These are phyloP conservation scores for Dione vanillae DNA, from an alignment of 2,888 invertebrate genomes.

Conservation along the genomic window DNA sequence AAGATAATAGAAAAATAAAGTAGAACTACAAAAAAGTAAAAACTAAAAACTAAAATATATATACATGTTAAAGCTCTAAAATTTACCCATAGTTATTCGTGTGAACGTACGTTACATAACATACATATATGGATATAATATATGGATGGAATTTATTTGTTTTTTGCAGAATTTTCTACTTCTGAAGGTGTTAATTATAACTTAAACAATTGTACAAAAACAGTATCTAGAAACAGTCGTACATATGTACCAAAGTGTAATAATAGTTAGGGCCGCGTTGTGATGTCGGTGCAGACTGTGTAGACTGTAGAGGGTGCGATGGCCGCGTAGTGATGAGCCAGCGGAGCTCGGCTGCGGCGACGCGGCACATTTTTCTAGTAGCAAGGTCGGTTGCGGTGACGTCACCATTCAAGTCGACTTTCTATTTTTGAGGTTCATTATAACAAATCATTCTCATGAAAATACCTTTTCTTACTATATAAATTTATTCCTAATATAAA, in stretches of 20 bases:
- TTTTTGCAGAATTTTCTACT: background rate
- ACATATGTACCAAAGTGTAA: background rate
- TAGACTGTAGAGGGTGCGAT: slow-evolving; percentile 47
- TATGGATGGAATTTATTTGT: background rate
- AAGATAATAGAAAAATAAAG: too few relatives aligned
- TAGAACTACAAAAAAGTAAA: background rate
- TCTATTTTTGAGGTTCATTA: slow-evolving; percentile 58
- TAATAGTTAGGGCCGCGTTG: slow-evolving; percentile 18
- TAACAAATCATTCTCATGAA: slow-evolving; percentile 3
- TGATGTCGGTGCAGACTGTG: slow-evolving; percentile 26
- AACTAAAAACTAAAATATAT: background rate
- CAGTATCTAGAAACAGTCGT: background rate
- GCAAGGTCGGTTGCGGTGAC: slow-evolving; percentile 82
- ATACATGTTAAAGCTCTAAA: background rate
- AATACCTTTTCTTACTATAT: background rate
- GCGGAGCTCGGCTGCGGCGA: slow-evolving; percentile 59
- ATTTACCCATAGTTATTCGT: background rate
- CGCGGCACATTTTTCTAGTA: slow-evolving; percentile 84
- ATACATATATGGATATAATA: background rate
- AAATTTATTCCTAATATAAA: background rate
- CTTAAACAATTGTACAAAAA: background rate
- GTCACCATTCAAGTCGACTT: slow-evolving; percentile 74
- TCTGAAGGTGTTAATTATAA: too few relatives aligned
- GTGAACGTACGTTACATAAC: too few relatives aligned
- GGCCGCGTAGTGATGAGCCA: slow-evolving; percentile 46